phyloP scores from a whole-genome alignment of 2,113 vertebrate genomes.

The Aleadryas rufinucha region DNA sequence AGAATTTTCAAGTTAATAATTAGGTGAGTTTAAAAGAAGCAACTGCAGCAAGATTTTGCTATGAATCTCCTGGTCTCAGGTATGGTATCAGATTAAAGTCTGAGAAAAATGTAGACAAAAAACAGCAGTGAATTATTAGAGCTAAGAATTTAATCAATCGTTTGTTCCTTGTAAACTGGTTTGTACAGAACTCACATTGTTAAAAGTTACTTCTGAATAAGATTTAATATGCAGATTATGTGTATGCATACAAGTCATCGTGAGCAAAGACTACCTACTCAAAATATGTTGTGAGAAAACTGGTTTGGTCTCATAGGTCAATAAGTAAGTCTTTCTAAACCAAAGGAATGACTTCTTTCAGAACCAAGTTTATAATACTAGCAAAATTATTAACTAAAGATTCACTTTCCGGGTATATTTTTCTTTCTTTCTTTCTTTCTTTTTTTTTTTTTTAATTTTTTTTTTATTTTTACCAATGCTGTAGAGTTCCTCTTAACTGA shows the following conservation, averaged over 20 bases:
- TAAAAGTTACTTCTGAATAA: neutral
- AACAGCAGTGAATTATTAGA: neutral
- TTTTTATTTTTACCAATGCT: neutral
- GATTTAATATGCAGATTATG: neutral
- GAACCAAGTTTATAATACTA: neutral
- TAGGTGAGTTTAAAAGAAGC: neutral
- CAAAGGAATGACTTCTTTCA: neutral
- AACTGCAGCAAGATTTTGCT: neutral
- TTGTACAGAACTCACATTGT: neutral
- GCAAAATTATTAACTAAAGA: neutral
- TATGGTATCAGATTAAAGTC: neutral
- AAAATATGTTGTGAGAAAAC: neutral
- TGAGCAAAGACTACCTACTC: neutral
- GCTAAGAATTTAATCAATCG: neutral
- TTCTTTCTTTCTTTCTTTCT: neutral
- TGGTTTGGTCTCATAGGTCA: neutral
- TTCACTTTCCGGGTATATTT: neutral
- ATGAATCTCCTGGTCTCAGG: neutral
- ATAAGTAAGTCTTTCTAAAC: neutral
- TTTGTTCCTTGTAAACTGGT: neutral
- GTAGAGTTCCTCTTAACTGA: neutral
- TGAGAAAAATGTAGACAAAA: neutral
- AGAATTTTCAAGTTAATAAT: neutral
- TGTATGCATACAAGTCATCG: neutral
- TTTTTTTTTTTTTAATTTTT: neutral